A percentile compares a stretch with the other conserved stretches of the same genome.
These are phyloP conservation scores for human DNA, from an alignment of 2,113 vertebrate genomes.

Conservation along the genomic window DNA sequence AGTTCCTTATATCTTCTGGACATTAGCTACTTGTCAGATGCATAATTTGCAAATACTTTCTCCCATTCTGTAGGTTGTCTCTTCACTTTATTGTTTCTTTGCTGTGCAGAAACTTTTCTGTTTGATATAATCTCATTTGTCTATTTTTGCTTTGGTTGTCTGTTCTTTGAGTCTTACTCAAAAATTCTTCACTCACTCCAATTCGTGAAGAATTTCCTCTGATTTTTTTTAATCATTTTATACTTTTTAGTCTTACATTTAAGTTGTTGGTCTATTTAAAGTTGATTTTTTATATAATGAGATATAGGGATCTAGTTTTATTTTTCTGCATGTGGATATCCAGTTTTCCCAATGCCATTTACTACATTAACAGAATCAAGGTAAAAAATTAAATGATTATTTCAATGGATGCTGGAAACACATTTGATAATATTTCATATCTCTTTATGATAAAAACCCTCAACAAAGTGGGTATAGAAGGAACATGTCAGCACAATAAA, in stretches of 20 bases:
- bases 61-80: background rate
- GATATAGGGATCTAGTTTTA: background rate
- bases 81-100: background rate
- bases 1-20: background rate
- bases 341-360: background rate
- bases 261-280: background rate
- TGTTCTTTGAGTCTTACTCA: background rate
- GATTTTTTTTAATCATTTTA: background rate
- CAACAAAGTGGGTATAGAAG: background rate
- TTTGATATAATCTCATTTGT: background rate
- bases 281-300: background rate
- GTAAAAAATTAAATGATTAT: background rate
- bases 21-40: background rate
- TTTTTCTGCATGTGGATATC: background rate
- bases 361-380: background rate
- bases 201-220: background rate
- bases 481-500: background rate
- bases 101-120: background rate
- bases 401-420: background rate
- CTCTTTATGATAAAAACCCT: background rate
- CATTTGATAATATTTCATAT: background rate
- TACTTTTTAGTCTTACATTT: background rate
- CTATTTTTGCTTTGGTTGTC: background rate
- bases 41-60: background rate
- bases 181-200: background rate